phyloP scores from a whole-genome alignment of 2,888 invertebrate genomes.

The Drosophila histrio region DNA sequence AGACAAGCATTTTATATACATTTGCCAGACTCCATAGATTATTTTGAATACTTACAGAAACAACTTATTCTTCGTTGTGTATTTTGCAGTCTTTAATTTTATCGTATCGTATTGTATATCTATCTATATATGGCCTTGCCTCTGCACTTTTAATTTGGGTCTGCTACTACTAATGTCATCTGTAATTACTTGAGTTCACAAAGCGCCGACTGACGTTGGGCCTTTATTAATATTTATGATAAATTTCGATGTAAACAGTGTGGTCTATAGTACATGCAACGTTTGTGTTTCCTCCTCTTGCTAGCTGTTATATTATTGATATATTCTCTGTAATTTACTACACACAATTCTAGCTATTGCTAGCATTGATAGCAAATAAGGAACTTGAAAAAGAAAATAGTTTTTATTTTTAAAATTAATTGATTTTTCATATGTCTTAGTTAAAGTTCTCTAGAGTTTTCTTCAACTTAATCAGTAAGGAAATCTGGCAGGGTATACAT shows the following conservation, averaged over 20 bases:
- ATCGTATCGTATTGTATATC: not conserved
- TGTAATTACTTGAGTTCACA: conserved; percentile 38
- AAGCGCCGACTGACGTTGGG: conserved; percentile 14
- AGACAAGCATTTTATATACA: conserved; percentile 21
- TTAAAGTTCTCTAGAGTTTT: not conserved
- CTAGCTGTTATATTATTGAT: conserved; percentile 28
- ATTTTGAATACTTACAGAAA: not conserved
- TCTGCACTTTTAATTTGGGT: conserved; percentile 2
- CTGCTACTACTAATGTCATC: conserved; percentile 35
- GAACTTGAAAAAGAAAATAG: not conserved
- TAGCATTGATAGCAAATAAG: not conserved
- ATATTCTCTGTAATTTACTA: conserved; percentile 41
- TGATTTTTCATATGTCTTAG: not conserved
- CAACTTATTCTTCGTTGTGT: not conserved
- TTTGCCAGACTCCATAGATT: conserved; percentile 38
- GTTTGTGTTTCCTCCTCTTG: not conserved
- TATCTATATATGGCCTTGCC: not conserved
- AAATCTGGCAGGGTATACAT: no score
- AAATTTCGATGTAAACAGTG: conserved; percentile 37
- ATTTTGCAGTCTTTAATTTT: not conserved
- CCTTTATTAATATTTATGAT: conserved; percentile 62
- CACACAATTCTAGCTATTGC: not conserved
- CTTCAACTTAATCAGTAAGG: not conserved
- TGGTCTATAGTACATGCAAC: not conserved
- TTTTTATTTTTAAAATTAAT: not conserved